Evolutionary conservation across 1,140 invertebrate genomes (phyloP), one percentile per base, ranked within the genome.

Genomic region (Pogonognathellus flavescens): DNA sequence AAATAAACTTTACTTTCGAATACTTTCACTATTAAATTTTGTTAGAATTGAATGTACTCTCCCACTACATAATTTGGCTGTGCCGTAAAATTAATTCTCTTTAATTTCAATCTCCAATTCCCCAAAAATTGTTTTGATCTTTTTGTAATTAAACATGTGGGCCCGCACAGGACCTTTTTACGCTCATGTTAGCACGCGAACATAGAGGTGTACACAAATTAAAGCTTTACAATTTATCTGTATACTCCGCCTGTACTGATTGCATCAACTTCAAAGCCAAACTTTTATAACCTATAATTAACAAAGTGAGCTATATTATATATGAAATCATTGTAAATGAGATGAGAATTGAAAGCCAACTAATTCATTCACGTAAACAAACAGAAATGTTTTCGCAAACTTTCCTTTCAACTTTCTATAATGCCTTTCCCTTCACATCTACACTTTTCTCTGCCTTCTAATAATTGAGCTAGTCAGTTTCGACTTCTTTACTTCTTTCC

Each of bases 301-400:
- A 14, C 22, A 14, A 13, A 41, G 1, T 41, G 18, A 66, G 22
- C 25, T 66, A 20, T 20, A 66, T 25, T 66, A 20, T 20, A 66
- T 25, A 66, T 31, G 11, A 25, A 66, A 66, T 41, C 31, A 41
- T 6, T 41, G 31, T 41, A 41, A 41, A 41, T 41, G 31, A 18
- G 70, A 76, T 41, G n/a, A 50, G 31, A 76, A n/a, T n/a, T n/a
- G 18, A 10, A 18, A 62, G 59, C 8, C n/a, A 62, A n/a, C n/a
- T 20, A 62, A n/a, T 62, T 20, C 20, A 41, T 76, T n/a, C 70
- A 76, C 41, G 31, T 76, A 76, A 76, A 76, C 70, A 76, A 76
- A 76, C 41, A 57, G 41, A 76, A 70, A 31, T 25, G 11, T 25
- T 66, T 76, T 76, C 41, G 9, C 41, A 11, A 76, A 76, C 70